Base-by-base conservation (phyloP, 30 jellyfish, hydroid and myxozoan species). In the Turritopsis dohrnii region DNA sequence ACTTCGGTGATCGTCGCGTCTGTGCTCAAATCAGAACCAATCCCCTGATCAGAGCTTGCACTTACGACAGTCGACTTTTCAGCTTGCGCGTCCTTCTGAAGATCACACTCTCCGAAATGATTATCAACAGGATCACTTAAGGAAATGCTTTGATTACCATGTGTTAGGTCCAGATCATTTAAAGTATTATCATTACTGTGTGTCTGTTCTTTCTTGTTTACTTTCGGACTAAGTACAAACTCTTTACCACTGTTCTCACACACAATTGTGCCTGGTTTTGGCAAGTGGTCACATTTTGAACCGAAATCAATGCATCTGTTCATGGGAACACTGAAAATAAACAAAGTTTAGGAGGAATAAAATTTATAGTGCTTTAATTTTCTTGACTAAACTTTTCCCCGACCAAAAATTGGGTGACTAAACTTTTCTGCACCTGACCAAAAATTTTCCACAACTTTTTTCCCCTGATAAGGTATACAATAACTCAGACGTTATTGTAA, bases 161-260 rank as follows among this genome's bases (percentile, higher is more conserved):
- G 77, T 0, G 30, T 23, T 27, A 69, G 41, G 41, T 77, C 72
- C 7, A 29, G 21, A 19, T 16, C 30, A 72, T 17, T 53, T 18
- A 19, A 8, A 16, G 31, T 19, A 72, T 17, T 17, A 18, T 19
- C 60, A 1, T 27, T 20, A 21, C 66, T 26, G 28, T 75, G 83
- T 9, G 29, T 16, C 41, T 21, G 52, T 29, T 77, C 85, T 0
- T 77, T 22, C 74, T n/a, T 52, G 7, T 77, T 29, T 8, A 13
- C 28, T 30, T 17, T 52, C 25, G 76, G 52, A 52, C 71, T 0
- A 0, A 80, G 21, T 52, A 18, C 21, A 20, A 80, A 80, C 53
- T 80, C 87, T 80, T 80, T 52, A n/a, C 87, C 87, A 4, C 82
- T 80, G 18, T 22, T 54, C 26, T 60, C 60, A 80, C 87, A 80